These are phyloP conservation scores for Terebella lapidaria DNA, from an alignment of 2,888 invertebrate species.

Conservation along the genomic window DNA sequence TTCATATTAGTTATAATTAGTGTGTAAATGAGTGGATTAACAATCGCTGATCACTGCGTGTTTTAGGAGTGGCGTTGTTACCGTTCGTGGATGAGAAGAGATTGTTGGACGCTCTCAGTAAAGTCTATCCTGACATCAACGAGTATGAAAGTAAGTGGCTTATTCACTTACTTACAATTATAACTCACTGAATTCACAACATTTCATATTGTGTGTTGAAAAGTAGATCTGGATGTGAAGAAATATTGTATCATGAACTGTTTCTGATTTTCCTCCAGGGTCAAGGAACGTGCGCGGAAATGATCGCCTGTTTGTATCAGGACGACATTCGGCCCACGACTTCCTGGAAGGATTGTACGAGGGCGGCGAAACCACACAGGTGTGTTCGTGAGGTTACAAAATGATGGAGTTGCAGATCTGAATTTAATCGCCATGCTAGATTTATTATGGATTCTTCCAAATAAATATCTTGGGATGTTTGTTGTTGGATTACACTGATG, in stretches of 20 bases:
- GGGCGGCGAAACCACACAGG: slow-evolving; percentile 41
- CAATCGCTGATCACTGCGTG: too few relatives aligned
- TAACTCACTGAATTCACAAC: background rate
- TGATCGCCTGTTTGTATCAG: slow-evolving; percentile 81
- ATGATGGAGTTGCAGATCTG: too few relatives aligned
- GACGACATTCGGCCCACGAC: slow-evolving; percentile 67
- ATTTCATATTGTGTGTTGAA: background rate
- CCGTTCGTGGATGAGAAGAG: slow-evolving; percentile 93
- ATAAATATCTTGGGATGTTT: too few relatives aligned
- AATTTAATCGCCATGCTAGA: too few relatives aligned
- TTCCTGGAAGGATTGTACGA: slow-evolving; percentile 69
- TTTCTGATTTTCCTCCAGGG: slow-evolving; percentile 4
- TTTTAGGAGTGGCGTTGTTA: slow-evolving; percentile 74
- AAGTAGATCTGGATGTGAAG: background rate
- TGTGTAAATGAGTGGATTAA: background rate
- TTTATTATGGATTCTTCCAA: too few relatives aligned
- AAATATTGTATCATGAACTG: too few relatives aligned
- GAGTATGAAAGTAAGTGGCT: slow-evolving; percentile 69
- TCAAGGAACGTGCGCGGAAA: slow-evolving; percentile 78
- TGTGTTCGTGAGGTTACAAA: too few relatives aligned
- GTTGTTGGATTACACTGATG: too few relatives aligned
- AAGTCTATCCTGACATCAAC: slow-evolving; percentile 75
- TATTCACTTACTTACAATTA: background rate
- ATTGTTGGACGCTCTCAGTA: slow-evolving; percentile 76
- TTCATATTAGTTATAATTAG: too few relatives aligned